Percentiles rank a stretch among this genome's conserved stretches.
These are phyloP conservation scores for Solen grandis DNA, from an alignment of 1,140 invertebrate species.

Conservation along the genomic window DNA sequence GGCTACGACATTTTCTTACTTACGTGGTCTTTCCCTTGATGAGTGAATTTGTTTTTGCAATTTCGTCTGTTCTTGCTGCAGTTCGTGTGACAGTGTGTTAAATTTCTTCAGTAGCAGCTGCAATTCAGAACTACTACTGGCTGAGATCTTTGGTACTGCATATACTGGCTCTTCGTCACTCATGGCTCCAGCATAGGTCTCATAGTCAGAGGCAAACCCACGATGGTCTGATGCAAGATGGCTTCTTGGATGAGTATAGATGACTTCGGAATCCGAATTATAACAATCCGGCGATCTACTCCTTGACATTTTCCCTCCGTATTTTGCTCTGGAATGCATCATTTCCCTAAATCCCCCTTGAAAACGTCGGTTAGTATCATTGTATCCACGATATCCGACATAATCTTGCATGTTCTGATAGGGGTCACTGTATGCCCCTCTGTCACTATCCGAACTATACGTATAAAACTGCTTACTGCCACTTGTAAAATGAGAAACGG, in stretches of 20 bases:
- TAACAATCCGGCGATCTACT: constrained; percentile 79
- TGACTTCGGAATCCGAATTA: constrained; percentile 91
- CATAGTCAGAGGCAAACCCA: constrained; percentile 75
- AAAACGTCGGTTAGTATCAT: constrained; percentile 63
- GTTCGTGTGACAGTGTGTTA: constrained; percentile 82
- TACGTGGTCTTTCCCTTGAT: not conserved
- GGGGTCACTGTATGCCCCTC: constrained; percentile 46
- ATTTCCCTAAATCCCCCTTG: constrained; percentile 74
- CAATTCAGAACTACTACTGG: constrained; percentile 75
- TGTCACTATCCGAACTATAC: constrained; percentile 59
- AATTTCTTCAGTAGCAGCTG: constrained; percentile 87
- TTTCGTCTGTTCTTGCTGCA: constrained; percentile 79
- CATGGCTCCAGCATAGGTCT: constrained; percentile 75
- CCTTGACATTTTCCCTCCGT: constrained; percentile 63
- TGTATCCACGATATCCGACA: constrained; percentile 41
- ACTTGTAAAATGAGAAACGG: constrained; percentile 28
- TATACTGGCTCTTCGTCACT: constrained; percentile 78
- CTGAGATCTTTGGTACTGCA: constrained; percentile 70
- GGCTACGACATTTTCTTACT: too few relatives aligned
- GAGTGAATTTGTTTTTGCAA: constrained; percentile 75
- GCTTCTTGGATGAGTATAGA: constrained; percentile 70
- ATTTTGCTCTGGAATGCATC: constrained; percentile 75
- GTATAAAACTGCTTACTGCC: constrained; percentile 30
- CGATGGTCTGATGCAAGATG: constrained; percentile 82
- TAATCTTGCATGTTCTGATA: constrained; percentile 34